Conservation (phyloP, 2,113 vertebrate genomes). For the Corythaixoides concolor region DNA sequence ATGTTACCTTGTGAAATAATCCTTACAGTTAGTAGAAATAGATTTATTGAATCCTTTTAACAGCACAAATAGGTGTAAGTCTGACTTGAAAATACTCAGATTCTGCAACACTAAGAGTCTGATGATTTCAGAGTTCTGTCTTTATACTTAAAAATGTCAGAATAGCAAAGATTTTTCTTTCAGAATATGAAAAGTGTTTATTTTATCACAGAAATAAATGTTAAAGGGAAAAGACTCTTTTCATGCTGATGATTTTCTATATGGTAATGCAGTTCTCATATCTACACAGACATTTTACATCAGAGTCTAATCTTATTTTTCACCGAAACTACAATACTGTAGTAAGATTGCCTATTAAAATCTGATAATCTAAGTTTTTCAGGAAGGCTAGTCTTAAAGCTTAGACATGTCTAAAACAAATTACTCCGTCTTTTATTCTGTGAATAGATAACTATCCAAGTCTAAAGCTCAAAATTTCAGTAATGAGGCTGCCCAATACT, state of each 20-base stretch:
- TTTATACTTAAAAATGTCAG: neutral
- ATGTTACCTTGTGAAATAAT: neutral
- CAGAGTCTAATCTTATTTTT: neutral
- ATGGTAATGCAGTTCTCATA: neutral
- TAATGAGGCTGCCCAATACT: neutral
- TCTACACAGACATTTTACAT: neutral
- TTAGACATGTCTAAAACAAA: neutral
- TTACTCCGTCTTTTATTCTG: neutral
- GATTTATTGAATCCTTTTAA: neutral
- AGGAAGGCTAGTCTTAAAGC: neutral
- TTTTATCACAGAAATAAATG: neutral
- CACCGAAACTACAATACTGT: neutral
- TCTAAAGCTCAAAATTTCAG: neutral
- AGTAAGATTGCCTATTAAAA: neutral
- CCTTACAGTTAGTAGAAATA: neutral
- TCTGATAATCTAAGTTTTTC: neutral
- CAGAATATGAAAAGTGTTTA: neutral
- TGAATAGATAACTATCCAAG: neutral
- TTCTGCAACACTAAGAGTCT: neutral
- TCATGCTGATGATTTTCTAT: neutral
- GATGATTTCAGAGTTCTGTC: neutral
- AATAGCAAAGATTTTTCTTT: neutral
- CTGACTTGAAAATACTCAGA: neutral
- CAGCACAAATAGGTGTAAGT: neutral
- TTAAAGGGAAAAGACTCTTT: neutral